Base-by-base conservation (phyloP, 30 jellyfish, hydroid and myxozoan genomes). In the Mastigias papua region DNA sequence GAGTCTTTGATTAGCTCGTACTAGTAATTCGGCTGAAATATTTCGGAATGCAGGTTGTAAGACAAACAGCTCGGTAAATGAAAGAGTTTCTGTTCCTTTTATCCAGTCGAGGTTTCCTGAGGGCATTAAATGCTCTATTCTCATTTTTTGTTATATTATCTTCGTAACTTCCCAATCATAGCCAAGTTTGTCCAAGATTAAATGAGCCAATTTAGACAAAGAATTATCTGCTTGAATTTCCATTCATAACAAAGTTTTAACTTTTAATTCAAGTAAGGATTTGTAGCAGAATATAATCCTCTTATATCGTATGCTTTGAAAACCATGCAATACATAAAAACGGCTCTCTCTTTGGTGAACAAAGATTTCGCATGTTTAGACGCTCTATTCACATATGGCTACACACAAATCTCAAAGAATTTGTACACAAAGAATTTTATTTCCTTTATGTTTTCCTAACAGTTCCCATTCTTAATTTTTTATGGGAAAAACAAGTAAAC, bases 41-140 rank as follows among this genome's bases (percentile, higher is more conserved):
- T 27, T 25, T 27, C 35, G 29, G 67, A 72, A 72, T 22, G 67
- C 34, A 72, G 35, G 29, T 16, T 21, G 20, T 21, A 34, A 72
- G 34, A 37, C 63, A 37, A 22, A 34, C 21, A 25, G 68, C 34
- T 50, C 83, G 65, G 69, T 37, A 37, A 72, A 48, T 72, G 68
- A 75, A 51, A 50, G 66, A 57, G 33, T 78, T 78, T 37, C 49
- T 37, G 20, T 31, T 78, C 62, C 79, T n/a, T 78, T 31, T 60
- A 78, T 78, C 68, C 89, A 33, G 69, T 27, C 30, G 63, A 78
- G 89, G 58, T 78, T 60, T 78, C 89, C 89, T 78, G 78, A 61
- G 67, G 49, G 37, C 78, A 32, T 78, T 61, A 20, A 22, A 60
- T n/a, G 31, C 11, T 26, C 58, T 48, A 78, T 48, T 69, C 51